Evolutionary conservation across 2,797 vertebrate genomes (phyloP), one percentile per base, ranked within the genome.

Genomic region (Peromyscus attwateri): DNA sequence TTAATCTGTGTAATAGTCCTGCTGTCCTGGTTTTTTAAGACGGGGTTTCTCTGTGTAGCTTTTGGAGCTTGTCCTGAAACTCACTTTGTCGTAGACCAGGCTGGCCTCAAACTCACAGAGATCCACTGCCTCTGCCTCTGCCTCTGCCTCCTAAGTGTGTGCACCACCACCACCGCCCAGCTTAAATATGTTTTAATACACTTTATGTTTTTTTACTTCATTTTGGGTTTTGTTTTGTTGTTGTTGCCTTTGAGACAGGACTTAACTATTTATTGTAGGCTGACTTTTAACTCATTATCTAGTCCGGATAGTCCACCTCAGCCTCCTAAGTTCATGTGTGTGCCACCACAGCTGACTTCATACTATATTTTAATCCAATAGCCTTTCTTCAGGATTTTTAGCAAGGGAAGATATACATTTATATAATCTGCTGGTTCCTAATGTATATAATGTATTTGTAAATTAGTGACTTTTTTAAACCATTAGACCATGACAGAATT

Each of bases 291-390:
- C 1, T n/a, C 23, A n/a, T 27, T 62, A 13, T n/a, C 25, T 60
- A 46, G 29, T 27, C 79, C 19, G 34, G 11, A 46, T n/a, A 43
- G 8, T 55, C 83, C 21, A 40, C 80, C 80, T 92, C 34, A 75
- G 37, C 49, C 23, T 62, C 34, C 70, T 34, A 49, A 29, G 23
- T 62, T 14, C 31, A 92, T 52, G 6, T 57, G 14, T 57, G 68
- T 14, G 6, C 27, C 21, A 27, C 23, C 40, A 73, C 7, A 17
- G 21, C 77, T 71, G 29, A 55, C 55, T 76, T 76, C 55, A 62
- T 62, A 43, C 37, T 89, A 84, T 82, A 60, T 95, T 96, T 96
- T 88, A 84, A 10, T 29, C 8, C 95, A 89, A 43, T 87, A 16
- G 31, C 55, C 49, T 76, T 92, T 96, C 81, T 89, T 62, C 66